Evolutionary conservation across 2,113 vertebrate species (phyloP), one percentile per base, ranked within the genome.

Genomic region (Larimichthys crocea): DNA sequence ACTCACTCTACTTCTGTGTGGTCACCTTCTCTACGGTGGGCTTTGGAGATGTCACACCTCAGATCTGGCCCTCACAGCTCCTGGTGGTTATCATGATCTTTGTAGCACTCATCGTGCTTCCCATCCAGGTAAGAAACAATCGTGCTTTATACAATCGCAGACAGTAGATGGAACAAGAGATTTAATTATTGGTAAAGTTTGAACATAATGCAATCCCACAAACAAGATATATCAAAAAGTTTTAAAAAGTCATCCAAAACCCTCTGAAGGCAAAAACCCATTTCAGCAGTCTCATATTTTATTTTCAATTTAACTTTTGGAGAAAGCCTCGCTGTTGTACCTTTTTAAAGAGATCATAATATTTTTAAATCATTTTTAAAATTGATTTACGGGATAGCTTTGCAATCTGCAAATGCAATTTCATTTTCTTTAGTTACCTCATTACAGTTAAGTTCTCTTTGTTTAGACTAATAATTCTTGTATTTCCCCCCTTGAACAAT

Each of bases 1-100:
- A 96, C 90, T 96, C 96, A 0, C 94, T 96, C 42, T 96, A 96
- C 90, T 96, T 96, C 93, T 96, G 96, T 6, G 95, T 96, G 78
- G 95, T 96, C 86, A 96, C 96, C 52, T 96, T 96, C 91, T 96
- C 96, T 76, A 96, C 96, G 0, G 95, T 96, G 88, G 95, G 96
- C 1, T 96, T 96, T 3, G 96, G 96, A 0, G 95, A 96, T 16
- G 95, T 96, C 85, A 96, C 95, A 7, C 96, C 96, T 0, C 91
- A 95, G 91, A 96, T 96, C 76, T 96, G 96, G 96, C 96, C 96
- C 17, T 96, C 96, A 0, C 95, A 96, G 88, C 95, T 96, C 10
- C 92, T 96, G 80, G 96, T 96, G 76, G 95, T 96, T 86, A 96
- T 96, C 91, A 96, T 96, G 96, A 96, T 96, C 86, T 96, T 95